phyloP scores from a whole-genome alignment of 2,113 vertebrate species.

The Semnornis frantzii region DNA sequence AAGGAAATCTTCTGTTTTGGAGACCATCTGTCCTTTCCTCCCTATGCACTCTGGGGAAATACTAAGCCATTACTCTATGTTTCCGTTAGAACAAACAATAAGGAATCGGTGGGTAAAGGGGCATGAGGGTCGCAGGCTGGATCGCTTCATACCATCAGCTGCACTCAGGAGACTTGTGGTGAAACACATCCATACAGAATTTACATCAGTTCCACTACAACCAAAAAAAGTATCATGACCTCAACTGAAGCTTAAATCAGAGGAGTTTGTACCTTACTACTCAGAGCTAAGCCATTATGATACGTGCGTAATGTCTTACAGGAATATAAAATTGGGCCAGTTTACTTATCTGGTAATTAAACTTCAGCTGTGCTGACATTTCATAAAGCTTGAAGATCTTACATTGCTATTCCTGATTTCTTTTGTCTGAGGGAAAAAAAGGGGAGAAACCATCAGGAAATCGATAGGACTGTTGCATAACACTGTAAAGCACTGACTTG shows the following conservation, averaged over 20 bases:
- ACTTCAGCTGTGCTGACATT: background rate
- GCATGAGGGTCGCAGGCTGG: background rate
- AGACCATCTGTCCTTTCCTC: constrained; percentile 24
- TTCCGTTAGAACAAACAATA: background rate
- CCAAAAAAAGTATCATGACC: background rate
- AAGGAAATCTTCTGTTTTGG: constrained; percentile 53
- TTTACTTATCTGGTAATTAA: background rate
- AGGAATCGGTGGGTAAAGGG: background rate
- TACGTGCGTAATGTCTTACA: background rate
- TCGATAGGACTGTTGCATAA: background rate
- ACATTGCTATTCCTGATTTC: background rate
- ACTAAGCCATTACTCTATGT: background rate
- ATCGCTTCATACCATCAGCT: background rate
- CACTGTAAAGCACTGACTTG: background rate
- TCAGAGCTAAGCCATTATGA: background rate
- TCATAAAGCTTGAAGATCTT: background rate
- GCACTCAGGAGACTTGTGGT: background rate
- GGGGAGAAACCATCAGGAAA: background rate
- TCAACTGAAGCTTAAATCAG: background rate
- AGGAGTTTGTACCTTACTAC: background rate
- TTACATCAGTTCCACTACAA: background rate
- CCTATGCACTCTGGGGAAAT: constrained; percentile 28
- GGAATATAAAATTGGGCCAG: background rate
- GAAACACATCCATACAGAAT: background rate
- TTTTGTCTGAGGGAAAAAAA: background rate